Evolutionary conservation across 2,113 vertebrate species (phyloP).

Genomic region (Rynchops niger): DNA sequence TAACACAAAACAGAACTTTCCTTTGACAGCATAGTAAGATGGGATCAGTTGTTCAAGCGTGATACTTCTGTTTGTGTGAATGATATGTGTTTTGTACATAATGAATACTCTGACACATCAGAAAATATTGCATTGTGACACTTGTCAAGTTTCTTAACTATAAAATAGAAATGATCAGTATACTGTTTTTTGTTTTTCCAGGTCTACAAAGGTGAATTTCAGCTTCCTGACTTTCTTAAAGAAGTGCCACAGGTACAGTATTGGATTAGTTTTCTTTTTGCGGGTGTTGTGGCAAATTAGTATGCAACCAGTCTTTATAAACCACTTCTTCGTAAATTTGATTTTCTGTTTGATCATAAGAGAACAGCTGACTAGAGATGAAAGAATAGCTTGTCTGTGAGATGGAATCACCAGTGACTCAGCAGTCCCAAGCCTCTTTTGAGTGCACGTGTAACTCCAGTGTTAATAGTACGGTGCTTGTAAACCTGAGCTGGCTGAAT

Average conservation of each 20-base stretch:
- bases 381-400: not conserved
- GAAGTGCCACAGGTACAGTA: constrained; percentile 91
- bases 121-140: not conserved
- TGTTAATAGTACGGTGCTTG: not conserved
- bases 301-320: not conserved
- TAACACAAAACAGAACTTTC: not conserved
- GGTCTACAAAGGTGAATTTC: constrained; percentile 98
- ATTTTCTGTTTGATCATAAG: not conserved
- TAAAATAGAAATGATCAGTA: not conserved
- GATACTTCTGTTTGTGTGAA: not conserved
- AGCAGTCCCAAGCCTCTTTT: not conserved
- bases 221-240: constrained; percentile 96
- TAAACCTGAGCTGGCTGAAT: not conserved
- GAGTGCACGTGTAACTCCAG: not conserved
- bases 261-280: not conserved
- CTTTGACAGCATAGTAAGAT: not conserved
- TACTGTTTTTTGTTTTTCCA: constrained; percentile 62
- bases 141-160: not conserved
- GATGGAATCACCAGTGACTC: not conserved
- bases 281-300: not conserved
- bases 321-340: not conserved
- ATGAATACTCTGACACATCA: not conserved
- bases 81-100: accelerated
- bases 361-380: not conserved
- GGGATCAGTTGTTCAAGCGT: not conserved